Evolutionary conservation across 2,888 invertebrate species (phyloP).

Genomic region (Epistrophe eligans): DNA sequence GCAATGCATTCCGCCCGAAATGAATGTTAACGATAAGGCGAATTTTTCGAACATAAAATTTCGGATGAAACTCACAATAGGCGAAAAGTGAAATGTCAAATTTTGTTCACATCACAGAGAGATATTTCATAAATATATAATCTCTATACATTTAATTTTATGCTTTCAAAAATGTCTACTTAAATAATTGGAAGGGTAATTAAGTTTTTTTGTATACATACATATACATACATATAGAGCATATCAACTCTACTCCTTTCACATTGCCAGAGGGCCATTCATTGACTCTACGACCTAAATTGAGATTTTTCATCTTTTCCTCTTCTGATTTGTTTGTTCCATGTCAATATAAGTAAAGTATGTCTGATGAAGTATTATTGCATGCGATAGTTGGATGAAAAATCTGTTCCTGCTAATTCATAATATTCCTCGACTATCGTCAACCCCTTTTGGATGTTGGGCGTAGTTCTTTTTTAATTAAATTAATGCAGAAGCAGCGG

Average conservation of each 20-base stretch:
- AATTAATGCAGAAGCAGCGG: constrained; percentile 65
- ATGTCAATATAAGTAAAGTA: constrained; percentile 41
- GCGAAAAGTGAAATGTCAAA: too few relatives aligned
- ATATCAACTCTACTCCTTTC: not conserved
- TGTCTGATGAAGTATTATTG: constrained; percentile 53
- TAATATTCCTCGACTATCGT: not conserved
- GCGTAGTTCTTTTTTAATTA: constrained; percentile 59
- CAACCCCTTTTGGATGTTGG: constrained; percentile 6
- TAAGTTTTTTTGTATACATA: not conserved
- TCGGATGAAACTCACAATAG: too few relatives aligned
- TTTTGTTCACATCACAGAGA: too few relatives aligned
- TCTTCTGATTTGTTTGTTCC: constrained; percentile 14
- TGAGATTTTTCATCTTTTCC: constrained; percentile 34
- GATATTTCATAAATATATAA: too few relatives aligned
- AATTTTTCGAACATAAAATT: too few relatives aligned
- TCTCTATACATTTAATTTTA: not conserved
- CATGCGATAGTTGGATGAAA: constrained; percentile 30
- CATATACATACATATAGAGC: too few relatives aligned
- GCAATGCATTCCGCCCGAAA: too few relatives aligned
- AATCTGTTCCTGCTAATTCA: not conserved
- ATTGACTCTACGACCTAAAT: constrained; percentile 67
- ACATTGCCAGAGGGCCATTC: constrained; percentile 46
- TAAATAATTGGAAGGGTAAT: not conserved
- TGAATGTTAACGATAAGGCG: too few relatives aligned
- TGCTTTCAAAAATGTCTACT: not conserved